Evolutionary conservation across 1,140 invertebrate genomes (phyloP), one percentile per base, ranked within the genome.

Genomic region (Lerema accius): DNA sequence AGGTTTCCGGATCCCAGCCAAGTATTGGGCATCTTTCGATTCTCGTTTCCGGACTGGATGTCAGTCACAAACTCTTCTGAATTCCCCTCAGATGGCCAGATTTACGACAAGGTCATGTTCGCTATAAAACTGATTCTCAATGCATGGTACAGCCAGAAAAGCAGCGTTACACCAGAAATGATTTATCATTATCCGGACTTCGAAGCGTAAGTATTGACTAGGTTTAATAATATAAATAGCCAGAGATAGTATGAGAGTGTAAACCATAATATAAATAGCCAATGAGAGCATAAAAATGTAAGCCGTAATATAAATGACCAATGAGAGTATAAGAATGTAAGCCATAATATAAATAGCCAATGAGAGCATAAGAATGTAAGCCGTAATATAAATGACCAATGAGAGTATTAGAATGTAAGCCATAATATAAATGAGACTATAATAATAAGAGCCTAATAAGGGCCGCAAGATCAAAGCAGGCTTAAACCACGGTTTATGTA

Each of bases 11-110:
- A 78, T 14, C 76, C 78, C 0, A 64, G 69, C 0, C 84, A 86
- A 58, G 63, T 69, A 0, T 62, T 67, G 1, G 72, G 67, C 4
- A 10, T 78, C 0, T 65, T 80, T 0, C 56, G 78, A 0, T 86
- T 83, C 48, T 58, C 60, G 0, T 69, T 61, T 5, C 69, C 73
- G 0, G 74, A 83, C n/a, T 86, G 83, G 83, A 26, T 59, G 1
- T n/a, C n/a, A n/a, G n/a, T n/a, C n/a, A n/a, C n/a, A n/a, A n/a
- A n/a, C n/a, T n/a, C n/a, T n/a, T n/a, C n/a, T n/a, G n/a, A n/a
- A n/a, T n/a, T n/a, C n/a, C n/a, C n/a, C n/a, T n/a, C n/a, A n/a
- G n/a, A n/a, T n/a, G n/a, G n/a, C n/a, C n/a, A n/a, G n/a, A n/a
- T n/a, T n/a, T n/a, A n/a, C n/a, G n/a, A n/a, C n/a, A 83, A 83